Evolutionary conservation across 1,140 invertebrate species (phyloP), one percentile per base, ranked within the genome.

Genomic region (Drosophila elegans): DNA sequence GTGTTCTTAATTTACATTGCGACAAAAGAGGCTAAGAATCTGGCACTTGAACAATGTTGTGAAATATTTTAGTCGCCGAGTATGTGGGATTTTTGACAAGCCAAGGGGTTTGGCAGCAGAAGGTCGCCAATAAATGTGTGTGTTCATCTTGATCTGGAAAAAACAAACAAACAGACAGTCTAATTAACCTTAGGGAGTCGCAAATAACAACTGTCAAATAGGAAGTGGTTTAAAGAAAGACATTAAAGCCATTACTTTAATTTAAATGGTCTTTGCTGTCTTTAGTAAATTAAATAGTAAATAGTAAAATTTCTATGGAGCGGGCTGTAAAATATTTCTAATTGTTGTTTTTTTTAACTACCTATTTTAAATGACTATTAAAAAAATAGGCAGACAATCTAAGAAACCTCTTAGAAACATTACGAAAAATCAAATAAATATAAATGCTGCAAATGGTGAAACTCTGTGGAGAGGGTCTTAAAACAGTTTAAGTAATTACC

Each of bases 1-100:
- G 44, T 57, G 68, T 72, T 86, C 56, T 72, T 67, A 69, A 89
- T 86, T 88, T 83, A 80, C 84, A 88, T 89, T 66, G 76, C 73
- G 62, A 61, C 59, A 79, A 81, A 59, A 67, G 72, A 27, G 59
- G 54, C 54, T 46, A 75, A 71, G 64, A 48, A 77, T 67, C 69
- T 80, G 60, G 66, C 72, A 84, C 75, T 69, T 77, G 55, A 69
- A 62, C 44, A 74, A 77, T 76, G 60, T 80, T 85, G 67, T 85
- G 77, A 84, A 84, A 77, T 77, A 85, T 80, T 86, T 69, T 42
- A 86, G 66, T 72, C 62, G 69, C 75, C 44, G 49, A 63, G 49
- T 56, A 68, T 67, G 62, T 82, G 57, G 71, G 63, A 56, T 62
- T 75, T 75, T 56, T 53, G 53, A 74, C 71, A 74, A 64, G 72